Percentiles rank a stretch among this genome's conserved stretches.
phyloP scores from a whole-genome alignment of 2,797 vertebrate genomes.

The Ficedula albicollis region DNA sequence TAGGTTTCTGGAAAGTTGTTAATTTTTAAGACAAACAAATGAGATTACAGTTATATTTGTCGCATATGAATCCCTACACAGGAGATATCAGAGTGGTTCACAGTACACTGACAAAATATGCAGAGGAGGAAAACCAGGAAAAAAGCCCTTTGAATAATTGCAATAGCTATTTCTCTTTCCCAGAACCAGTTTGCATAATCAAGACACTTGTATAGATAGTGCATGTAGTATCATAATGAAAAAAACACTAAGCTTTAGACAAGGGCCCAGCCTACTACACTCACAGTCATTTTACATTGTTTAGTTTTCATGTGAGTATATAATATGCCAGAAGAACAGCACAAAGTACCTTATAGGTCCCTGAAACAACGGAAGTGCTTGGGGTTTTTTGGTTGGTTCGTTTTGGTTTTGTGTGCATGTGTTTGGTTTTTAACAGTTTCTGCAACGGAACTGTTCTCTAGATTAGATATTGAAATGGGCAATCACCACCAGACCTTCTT shows the following conservation, averaged over 20 bases:
- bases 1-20: neutral
- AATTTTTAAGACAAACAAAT: neutral
- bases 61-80: accelerated
- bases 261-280: neutral
- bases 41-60: neutral
- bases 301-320: neutral
- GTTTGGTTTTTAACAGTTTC: neutral
- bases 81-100: neutral
- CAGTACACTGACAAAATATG: neutral
- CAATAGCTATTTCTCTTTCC: neutral
- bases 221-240: neutral
- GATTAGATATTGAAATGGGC: neutral
- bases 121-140: neutral
- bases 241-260: neutral
- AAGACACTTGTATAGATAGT: neutral
- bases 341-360: neutral
- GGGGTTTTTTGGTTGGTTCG: neutral
- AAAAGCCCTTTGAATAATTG: neutral
- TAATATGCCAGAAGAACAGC: neutral
- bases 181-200: neutral
- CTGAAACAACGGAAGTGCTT: neutral
- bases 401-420: neutral
- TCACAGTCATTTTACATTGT: neutral
- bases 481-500: neutral
- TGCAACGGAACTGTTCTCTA: neutral